Conservation (phyloP, 2,888 invertebrate species). For the Frankliniella fusca region DNA sequence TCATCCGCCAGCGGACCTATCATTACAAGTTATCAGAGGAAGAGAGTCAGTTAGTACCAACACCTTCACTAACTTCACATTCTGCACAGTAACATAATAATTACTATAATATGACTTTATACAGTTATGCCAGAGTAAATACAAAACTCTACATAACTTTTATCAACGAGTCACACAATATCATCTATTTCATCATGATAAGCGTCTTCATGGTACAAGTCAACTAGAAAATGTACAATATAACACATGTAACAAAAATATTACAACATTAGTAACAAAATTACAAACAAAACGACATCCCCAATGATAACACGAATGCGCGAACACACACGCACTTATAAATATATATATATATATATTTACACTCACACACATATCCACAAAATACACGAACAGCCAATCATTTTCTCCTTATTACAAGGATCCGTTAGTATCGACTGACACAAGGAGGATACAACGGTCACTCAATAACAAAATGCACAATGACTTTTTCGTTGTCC, state of each 20-base stretch:
- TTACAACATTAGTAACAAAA: conserved; percentile 27
- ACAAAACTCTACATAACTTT: not conserved
- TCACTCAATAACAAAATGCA: too few relatives aligned
- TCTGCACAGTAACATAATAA: not conserved
- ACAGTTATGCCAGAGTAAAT: not conserved
- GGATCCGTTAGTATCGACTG: too few relatives aligned
- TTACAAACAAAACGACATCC: conserved; percentile 16
- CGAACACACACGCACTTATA: not conserved
- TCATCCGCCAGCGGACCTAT: conserved; percentile 13
- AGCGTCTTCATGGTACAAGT: conserved; percentile 16
- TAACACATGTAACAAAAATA: conserved; percentile 25
- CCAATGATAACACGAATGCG: not conserved
- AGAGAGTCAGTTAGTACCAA: not conserved
- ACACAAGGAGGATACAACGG: too few relatives aligned
- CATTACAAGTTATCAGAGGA: not conserved
- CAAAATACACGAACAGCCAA: too few relatives aligned
- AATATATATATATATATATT: not conserved
- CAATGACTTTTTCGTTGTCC: too few relatives aligned
- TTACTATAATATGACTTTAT: not conserved
- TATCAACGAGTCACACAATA: not conserved
- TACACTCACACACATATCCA: not conserved
- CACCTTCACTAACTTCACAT: not conserved
- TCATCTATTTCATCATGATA: conserved; percentile 3
- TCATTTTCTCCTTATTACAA: too few relatives aligned
- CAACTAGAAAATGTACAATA: conserved; percentile 26